These are phyloP conservation scores for Diorhabda sublineata DNA, from an alignment of 1,140 invertebrate species.

Conservation along the genomic window DNA sequence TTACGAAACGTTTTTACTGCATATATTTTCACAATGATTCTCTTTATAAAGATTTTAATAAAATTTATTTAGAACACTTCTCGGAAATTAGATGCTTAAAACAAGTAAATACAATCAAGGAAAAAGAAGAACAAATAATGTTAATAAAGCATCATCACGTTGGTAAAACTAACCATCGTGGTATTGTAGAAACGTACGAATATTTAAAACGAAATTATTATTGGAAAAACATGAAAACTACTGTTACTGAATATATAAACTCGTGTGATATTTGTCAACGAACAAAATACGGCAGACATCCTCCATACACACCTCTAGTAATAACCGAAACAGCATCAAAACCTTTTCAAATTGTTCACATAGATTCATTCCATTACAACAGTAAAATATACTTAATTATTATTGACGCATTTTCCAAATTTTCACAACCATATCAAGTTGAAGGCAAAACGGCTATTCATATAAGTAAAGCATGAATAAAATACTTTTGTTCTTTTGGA, in stretches of 20 bases:
- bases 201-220: slow-evolving; percentile 22
- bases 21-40: slow-evolving; percentile 10
- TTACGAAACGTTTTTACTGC: slow-evolving; percentile 6
- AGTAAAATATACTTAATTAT: neutral
- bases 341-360: no score
- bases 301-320: no score
- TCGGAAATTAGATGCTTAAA: neutral
- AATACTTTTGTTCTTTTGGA: no score
- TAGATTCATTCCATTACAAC: no score
- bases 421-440: neutral
- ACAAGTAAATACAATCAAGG: slow-evolving; percentile 3
- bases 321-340: no score
- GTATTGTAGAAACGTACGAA: slow-evolving; percentile 22
- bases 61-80: slow-evolving; percentile 18
- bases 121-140: slow-evolving; percentile 21
- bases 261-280: no score
- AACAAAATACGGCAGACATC: no score
- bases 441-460: no score
- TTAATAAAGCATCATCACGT: slow-evolving; percentile 26
- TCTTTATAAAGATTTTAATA: slow-evolving; percentile 18
- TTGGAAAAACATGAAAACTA: slow-evolving; percentile 10
- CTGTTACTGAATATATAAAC: neutral
- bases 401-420: neutral
- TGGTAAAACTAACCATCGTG: slow-evolving; percentile 26
- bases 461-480: no score